Evolutionary conservation across 92 coral and sea anemone genomes (phyloP).

Genomic region (Phenganax stokvisi): DNA sequence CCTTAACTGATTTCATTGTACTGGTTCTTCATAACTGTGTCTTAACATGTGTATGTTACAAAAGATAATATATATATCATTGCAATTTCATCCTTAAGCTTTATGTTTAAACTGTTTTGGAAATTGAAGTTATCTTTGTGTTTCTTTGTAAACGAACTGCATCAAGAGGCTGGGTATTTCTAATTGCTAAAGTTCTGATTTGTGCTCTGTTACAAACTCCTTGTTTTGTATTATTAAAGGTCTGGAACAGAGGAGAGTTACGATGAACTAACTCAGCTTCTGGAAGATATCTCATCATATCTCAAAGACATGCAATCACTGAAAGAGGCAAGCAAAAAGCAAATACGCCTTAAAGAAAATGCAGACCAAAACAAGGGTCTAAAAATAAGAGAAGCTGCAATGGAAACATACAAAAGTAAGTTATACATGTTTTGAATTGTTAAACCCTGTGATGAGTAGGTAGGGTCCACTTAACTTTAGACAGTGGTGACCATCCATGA

Average conservation of each 20-base stretch:
- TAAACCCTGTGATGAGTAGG: background rate
- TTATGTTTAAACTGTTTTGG: too few relatives aligned
- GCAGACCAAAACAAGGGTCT: conserved; percentile 9
- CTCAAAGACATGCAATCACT: conserved; percentile 1
- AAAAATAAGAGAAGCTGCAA: background rate
- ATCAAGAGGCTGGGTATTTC: background rate
- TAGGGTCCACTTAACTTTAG: too few relatives aligned
- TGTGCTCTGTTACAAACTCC: background rate
- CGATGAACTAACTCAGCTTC: background rate
- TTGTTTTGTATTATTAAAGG: background rate
- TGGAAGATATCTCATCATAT: background rate
- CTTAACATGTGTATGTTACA: too few relatives aligned
- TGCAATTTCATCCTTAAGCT: too few relatives aligned
- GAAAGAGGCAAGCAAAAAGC: conserved; percentile 7
- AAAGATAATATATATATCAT: too few relatives aligned
- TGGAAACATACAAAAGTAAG: conserved; percentile 8
- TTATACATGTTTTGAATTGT: background rate
- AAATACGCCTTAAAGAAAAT: conserved; percentile 8
- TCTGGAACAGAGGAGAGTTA: conserved; percentile 9
- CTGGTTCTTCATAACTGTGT: too few relatives aligned
- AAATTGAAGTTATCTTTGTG: background rate
- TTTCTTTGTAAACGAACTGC: background rate
- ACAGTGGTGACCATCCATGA: too few relatives aligned
- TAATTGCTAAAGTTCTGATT: background rate
- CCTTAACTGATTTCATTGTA: too few relatives aligned